Evolutionary conservation across 64 coral and sea anemone genomes (phyloP), one percentile per base, ranked within the genome.

Genomic region (Dendronephthya gigantea): DNA sequence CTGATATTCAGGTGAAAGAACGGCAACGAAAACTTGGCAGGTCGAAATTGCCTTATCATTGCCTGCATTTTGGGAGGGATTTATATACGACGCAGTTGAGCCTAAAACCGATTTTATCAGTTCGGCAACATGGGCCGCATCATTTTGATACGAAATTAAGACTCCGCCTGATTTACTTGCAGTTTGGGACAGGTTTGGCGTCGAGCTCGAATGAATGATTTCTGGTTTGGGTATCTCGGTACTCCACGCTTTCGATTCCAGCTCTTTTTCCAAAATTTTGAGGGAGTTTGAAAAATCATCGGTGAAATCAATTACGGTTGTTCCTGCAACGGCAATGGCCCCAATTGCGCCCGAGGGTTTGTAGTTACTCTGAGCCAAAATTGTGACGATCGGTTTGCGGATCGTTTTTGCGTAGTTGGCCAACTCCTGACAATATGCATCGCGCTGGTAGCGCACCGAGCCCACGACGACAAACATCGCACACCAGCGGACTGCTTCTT

Each of bases 321-420:
- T 88, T 12, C 88, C 88, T 0, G 75, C 84, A 27, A 90, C 76
- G 43, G 91, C 85, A 74, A 93, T 93, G 4, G 91, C 88, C 35
- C 91, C 91, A 28, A 90, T 40, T 12, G 87, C 25, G 15, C 91
- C 91, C 10, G 88, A 93, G 2, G 91, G 91, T 7, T 69, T 81
- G 45, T 87, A 93, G 25, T 90, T 93, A 48, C 50, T 22, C 45
- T 93, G 91, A 68, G 68, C 47, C 40, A 93, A 39, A 17, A 93
- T 47, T 49, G 91, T 34, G 14, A 85, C 76, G 1, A 93, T 88
- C 16, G 84, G 88, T 47, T 93, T 93, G 29, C 89, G 89, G 62
- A 37, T 93, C 22, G 89, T 88, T 33, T 93, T 93, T 15, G 91
- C 91, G 34, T 93, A 93, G 58, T 93, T 90, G n/a, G 88, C 84